Evolutionary conservation across 92 coral and sea anemone species (phyloP).

Genomic region (Zoanthus sansibaricus): DNA sequence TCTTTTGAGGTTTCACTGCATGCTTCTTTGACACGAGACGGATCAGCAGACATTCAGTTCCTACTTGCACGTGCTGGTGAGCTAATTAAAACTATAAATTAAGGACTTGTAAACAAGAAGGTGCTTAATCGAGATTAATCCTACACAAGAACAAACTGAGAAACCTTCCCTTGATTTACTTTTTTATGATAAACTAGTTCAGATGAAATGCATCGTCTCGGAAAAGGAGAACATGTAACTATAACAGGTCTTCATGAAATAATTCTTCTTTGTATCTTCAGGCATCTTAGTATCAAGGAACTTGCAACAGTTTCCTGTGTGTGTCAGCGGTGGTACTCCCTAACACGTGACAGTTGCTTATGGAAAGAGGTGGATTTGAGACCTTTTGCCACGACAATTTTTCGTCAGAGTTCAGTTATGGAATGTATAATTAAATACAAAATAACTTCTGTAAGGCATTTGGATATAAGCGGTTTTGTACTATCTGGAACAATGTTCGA

Average conservation of each 20-base stretch:
- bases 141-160: too few species aligned
- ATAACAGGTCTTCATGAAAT: slow-evolving; percentile 55
- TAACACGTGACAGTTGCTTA: slow-evolving; percentile 63
- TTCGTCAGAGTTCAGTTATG: slow-evolving; percentile 34
- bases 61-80: too few species aligned
- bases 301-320: slow-evolving; percentile 64
- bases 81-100: too few species aligned
- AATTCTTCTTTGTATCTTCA: slow-evolving; percentile 60
- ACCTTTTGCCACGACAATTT: slow-evolving; percentile 57
- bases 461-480: slow-evolving; percentile 76
- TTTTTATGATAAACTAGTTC: too few species aligned
- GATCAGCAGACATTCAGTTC: too few species aligned
- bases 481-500: slow-evolving; percentile 57
- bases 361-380: slow-evolving; percentile 71
- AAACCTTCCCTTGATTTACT: too few species aligned
- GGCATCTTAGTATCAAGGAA: slow-evolving; percentile 62
- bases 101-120: too few species aligned
- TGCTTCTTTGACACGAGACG: too few species aligned
- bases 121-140: too few species aligned
- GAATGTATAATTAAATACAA: slow-evolving; percentile 37
- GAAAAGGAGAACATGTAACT: neutral
- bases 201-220: too few species aligned
- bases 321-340: slow-evolving; percentile 71
- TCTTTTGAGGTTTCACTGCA: too few species aligned
- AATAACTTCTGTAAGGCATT: slow-evolving; percentile 41